Evolutionary conservation across 2,113 vertebrate genomes (phyloP), one percentile per base, ranked within the genome.

Genomic region (Laticauda laticaudata): DNA sequence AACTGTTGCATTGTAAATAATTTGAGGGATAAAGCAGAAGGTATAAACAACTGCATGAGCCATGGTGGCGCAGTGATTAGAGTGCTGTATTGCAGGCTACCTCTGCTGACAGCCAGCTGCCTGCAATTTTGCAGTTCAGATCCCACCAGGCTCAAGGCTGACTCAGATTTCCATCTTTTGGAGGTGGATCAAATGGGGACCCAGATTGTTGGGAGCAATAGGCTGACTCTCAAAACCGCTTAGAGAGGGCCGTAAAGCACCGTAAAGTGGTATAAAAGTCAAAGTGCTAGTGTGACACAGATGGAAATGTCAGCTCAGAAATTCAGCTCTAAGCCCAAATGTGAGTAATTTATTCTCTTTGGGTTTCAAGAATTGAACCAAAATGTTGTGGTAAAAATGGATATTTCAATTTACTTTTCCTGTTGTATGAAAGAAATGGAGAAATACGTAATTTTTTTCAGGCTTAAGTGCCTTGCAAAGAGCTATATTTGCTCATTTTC

Each of bases 1-100:
- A 6, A 26, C 81, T 95, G 87, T 95, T 90, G 96, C 95, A 96
- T 93, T 96, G 94, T 91, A 96, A 95, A 93, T 97, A 97, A 96
- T 97, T 95, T 93, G 95, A 94, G 69, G 69, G 69, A 4, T 6
- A 75, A 75, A 75, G 29, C 61, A 75, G 2, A n/a, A 6, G 14
- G 69, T 43, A 93, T 94, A 95, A 96, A 96, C 95, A 59, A 10
- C 8, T 2, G 10, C 23, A 59, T 59, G 55, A 56, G 18, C 55
- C 18, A 1, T 6, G 55, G 18, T 56, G 18, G 55, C 0, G 1
- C 55, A 56, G 55, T 6, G 55, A 20, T 56, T 56, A 21, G 18
- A 20, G 18, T 56, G 55, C 55, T 21, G 5, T 56, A 56, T 18
- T 56, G 55, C 55, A 56, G 55, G 55, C 55, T 56, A 56, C 18